Base-by-base conservation (phyloP, 2,888 invertebrate species). In the Acanthacorydalis orientalis region DNA sequence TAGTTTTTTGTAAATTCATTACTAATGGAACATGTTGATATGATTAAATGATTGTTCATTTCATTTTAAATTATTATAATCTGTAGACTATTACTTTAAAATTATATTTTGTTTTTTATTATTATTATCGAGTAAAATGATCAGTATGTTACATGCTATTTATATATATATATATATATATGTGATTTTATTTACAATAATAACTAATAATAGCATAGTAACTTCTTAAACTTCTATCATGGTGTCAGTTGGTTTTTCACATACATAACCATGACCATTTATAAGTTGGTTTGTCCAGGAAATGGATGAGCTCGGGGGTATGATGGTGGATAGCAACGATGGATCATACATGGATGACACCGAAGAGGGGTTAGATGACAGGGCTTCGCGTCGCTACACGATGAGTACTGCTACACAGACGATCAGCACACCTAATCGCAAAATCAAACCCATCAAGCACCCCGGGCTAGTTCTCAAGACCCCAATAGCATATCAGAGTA, bases 401-500 rank as follows among this genome's bases (percentile, higher is more conserved):
- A 72, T 65, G 50, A 73, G 70, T 49, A 72, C 72, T 15, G 65
- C 73, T 7, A 74, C 74, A 1, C 74, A 74, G 59, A 74, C 74
- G 32, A 62, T 70, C 52, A 69, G 70, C 50, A 67, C 65, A 57
- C 64, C 69, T 2, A 72, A 69, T 50, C 64, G 73, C 48, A 82
- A 83, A 67, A 82, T 82, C 54, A 80, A 80, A 61, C 81, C 82
- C 37, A 75, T 83, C 43, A 79, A 77, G 61, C 78, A 82, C 64
- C 83, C 83, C 47, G 81, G 79, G 47, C 68, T 83, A 51, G 79
- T 82, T 57, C 65, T 83, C 53, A 82, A 83, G 64, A 82, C 82
- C 52, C 83, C 83, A 50, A 83, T 83, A 53, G 83, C 83, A 44
- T 83, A 83, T 67, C 80, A 82, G 61, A 78, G 81, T 57, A 79